These are phyloP conservation scores for Coendou prehensilis DNA, from an alignment of 2,797 vertebrate species.

Conservation along the genomic window DNA sequence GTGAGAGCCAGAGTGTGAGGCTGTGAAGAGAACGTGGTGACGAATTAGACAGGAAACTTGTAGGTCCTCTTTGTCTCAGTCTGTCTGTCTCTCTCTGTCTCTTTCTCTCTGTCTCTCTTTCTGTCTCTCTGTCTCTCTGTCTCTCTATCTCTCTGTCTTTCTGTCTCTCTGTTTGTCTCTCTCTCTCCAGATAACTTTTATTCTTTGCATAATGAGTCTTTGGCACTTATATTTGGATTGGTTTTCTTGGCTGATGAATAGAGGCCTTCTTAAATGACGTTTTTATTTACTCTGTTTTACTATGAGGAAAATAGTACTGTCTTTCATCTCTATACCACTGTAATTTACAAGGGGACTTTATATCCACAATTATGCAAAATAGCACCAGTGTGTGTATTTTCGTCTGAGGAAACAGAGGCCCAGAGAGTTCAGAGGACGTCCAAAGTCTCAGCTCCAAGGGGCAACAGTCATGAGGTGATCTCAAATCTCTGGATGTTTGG, in stretches of 20 bases:
- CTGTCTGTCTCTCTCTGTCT: too few relatives aligned
- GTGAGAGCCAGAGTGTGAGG: background rate
- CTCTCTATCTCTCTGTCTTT: too few relatives aligned
- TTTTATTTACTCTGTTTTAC: background rate
- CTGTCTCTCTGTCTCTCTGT: too few relatives aligned
- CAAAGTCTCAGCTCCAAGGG: background rate
- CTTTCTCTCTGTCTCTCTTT: too few relatives aligned
- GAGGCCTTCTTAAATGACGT: background rate
- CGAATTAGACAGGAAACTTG: background rate
- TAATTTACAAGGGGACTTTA: background rate
- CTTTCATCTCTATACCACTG: background rate
- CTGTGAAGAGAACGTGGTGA: rapidly evolving
- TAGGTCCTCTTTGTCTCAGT: background rate
- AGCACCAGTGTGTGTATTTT: background rate
- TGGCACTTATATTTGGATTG: background rate
- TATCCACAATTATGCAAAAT: background rate
- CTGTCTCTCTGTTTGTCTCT: too few relatives aligned
- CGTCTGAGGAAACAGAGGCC: background rate
- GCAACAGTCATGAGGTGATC: background rate
- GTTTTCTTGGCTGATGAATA: background rate
- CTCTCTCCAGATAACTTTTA: background rate
- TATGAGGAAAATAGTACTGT: background rate
- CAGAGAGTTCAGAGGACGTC: background rate
- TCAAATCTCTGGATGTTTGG: background rate
- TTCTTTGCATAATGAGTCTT: background rate